A percentile compares a stretch with the other conserved stretches of the same genome.
phyloP scores from a whole-genome alignment of 2,888 invertebrate genomes.

The Philereme vetulata region DNA sequence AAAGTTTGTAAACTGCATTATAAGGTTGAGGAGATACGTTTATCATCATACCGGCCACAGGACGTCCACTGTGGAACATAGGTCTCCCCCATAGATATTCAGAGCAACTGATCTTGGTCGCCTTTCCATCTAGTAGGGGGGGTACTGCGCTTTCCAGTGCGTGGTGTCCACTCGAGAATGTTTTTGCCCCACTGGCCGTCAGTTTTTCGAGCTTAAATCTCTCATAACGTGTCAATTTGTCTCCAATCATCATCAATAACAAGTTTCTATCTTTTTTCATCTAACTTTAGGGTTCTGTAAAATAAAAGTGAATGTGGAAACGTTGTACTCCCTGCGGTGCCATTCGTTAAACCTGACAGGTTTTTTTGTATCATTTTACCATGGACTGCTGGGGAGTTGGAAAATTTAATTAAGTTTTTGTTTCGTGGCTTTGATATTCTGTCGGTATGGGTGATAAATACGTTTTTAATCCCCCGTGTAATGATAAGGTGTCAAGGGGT shows the following conservation, averaged over 20 bases:
- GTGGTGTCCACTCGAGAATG: too few species aligned
- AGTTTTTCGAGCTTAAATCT: too few species aligned
- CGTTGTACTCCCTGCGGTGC: conserved; percentile 12
- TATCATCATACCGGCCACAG: too few species aligned
- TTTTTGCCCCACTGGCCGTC: background rate
- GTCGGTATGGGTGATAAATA: background rate
- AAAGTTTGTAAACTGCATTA: background rate
- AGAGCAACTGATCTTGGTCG: too few species aligned
- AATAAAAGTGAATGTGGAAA: conserved; percentile 11
- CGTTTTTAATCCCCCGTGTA: too few species aligned
- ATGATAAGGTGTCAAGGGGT: too few species aligned
- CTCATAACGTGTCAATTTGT: background rate
- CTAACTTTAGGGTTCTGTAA: conserved; percentile 10
- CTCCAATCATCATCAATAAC: background rate
- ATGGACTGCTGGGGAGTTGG: conserved; percentile 3
- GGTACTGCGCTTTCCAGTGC: too few species aligned
- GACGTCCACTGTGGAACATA: too few species aligned
- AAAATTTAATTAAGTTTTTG: conserved; percentile 12
- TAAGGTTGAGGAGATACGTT: too few species aligned
- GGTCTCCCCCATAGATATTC: too few species aligned
- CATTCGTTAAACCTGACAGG: conserved; percentile 14
- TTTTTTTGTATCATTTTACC: conserved; percentile 10
- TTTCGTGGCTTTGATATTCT: background rate
- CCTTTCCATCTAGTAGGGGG: too few species aligned
- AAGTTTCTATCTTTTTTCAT: conserved; percentile 3